Evolutionary conservation across 2,797 vertebrate genomes (phyloP).

Genomic region (Danio choprae): DNA sequence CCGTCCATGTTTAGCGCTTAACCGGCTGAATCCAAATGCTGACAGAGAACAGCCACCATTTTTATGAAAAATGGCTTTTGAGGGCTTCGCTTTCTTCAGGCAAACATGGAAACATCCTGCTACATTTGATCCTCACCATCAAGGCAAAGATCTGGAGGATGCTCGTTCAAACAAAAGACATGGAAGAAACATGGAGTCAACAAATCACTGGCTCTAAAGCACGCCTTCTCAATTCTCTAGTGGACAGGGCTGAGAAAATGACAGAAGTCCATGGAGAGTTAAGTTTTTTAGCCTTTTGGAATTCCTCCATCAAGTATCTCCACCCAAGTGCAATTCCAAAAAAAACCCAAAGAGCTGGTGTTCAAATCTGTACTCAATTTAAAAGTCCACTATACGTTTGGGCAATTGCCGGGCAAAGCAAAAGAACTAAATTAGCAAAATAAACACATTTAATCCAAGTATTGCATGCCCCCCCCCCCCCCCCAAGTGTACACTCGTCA

Average conservation of each 20-base stretch:
- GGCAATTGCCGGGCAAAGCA: slow-evolving; percentile 12
- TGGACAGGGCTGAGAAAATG: slow-evolving; percentile 37
- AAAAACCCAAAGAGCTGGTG: slow-evolving; percentile 44
- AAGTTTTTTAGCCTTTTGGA: slow-evolving; percentile 34
- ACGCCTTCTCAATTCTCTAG: slow-evolving; percentile 11
- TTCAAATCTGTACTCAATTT: slow-evolving; percentile 37
- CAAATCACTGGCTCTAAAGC: slow-evolving; percentile 14
- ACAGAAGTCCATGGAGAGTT: slow-evolving; percentile 61
- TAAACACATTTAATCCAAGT: slow-evolving; percentile 46
- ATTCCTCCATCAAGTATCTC: slow-evolving; percentile 55
- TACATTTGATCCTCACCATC: slow-evolving; percentile 6
- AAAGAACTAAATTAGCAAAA: slow-evolving; percentile 3
- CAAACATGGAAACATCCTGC: slow-evolving; percentile 15
- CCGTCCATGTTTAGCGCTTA: slow-evolving; percentile 11
- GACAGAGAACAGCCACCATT: slow-evolving; percentile 37
- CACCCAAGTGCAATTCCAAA: slow-evolving; percentile 69
- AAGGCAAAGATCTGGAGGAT: not conserved
- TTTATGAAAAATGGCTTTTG: slow-evolving; percentile 34
- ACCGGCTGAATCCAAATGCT: slow-evolving; percentile 19
- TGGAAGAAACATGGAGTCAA: slow-evolving; percentile 26
- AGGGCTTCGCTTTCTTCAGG: not conserved
- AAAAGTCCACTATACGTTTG: slow-evolving; percentile 26
- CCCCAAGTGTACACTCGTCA: slow-evolving; percentile 65
- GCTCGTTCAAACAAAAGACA: slow-evolving; percentile 12
- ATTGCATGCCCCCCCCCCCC: slow-evolving; percentile 46